These are phyloP conservation scores for Mesorhabditis belari DNA, from an alignment of 2,888 invertebrate genomes.

Conservation along the genomic window DNA sequence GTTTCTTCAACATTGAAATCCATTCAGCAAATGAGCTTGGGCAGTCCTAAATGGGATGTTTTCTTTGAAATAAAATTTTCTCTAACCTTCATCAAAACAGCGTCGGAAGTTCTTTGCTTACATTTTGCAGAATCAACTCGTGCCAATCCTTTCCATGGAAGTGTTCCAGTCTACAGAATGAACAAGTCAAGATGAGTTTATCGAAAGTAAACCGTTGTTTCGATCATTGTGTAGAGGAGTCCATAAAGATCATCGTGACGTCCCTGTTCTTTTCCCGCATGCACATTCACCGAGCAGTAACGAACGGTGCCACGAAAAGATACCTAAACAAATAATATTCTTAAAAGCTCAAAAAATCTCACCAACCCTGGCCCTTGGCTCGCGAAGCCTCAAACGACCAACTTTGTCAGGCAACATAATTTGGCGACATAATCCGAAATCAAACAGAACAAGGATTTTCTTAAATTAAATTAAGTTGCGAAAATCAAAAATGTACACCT, in stretches of 20 bases:
- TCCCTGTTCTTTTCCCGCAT: conserved; percentile 95
- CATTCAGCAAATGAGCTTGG: conserved; percentile 32
- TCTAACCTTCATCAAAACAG: conserved; percentile 20
- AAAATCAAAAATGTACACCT: background rate
- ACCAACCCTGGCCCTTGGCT: conserved; percentile 33
- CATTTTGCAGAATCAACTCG: conserved; percentile 31
- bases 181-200: background rate
- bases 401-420: conserved; percentile 61
- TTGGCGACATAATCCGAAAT: conserved; percentile 46
- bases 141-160: conserved; percentile 42
- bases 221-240: conserved; percentile 34
- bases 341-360: background rate
- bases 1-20: conserved; percentile 17
- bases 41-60: conserved; percentile 13
- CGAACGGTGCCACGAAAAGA: conserved; percentile 90
- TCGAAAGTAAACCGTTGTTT: conserved; percentile 8
- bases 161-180: conserved; percentile 19
- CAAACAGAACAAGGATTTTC: conserved; percentile 37
- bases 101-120: conserved; percentile 32
- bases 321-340: conserved; percentile 53
- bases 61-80: background rate
- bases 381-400: conserved; percentile 65
- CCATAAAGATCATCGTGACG: conserved; percentile 84
- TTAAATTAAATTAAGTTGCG: background rate
- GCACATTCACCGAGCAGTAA: conserved; percentile 96